These are phyloP conservation scores for Morphnarchus princeps DNA, from an alignment of 2,113 vertebrate species.

Conservation along the genomic window DNA sequence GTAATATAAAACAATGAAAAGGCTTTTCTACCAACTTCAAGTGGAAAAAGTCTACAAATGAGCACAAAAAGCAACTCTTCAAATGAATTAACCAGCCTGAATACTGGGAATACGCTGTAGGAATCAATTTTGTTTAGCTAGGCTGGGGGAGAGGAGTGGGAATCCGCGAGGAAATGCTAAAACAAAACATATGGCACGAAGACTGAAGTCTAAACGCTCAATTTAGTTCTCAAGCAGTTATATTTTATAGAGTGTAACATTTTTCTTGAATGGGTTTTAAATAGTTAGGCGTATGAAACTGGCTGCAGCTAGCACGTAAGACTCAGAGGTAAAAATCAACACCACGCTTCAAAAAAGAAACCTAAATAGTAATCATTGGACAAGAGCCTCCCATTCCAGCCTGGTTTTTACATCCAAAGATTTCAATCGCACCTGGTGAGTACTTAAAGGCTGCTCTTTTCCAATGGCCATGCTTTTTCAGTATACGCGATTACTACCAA, in stretches of 20 bases:
- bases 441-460: neutral
- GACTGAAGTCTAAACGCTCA: neutral
- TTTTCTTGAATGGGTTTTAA: constrained; percentile 41
- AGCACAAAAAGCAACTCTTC: neutral
- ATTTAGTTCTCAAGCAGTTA: neutral
- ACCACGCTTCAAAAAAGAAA: fast-evolving
- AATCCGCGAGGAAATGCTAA: constrained; percentile 25
- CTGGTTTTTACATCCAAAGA: neutral
- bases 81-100: neutral
- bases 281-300: neutral
- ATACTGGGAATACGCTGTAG: neutral
- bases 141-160: constrained; percentile 1
- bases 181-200: constrained; percentile 40
- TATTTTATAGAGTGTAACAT: neutral
- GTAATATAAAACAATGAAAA: neutral
- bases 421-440: fast-evolving
- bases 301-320: neutral
- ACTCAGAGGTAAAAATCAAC: neutral
- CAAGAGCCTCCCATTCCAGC: neutral
- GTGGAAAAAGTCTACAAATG: neutral
- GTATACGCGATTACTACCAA: neutral
- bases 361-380: neutral
- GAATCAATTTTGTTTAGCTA: constrained; percentile 11
- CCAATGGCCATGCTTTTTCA: neutral
- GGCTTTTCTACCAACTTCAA: neutral